Conservation (phyloP, 2,888 invertebrate genomes). For the Nomada ferruginata region DNA sequence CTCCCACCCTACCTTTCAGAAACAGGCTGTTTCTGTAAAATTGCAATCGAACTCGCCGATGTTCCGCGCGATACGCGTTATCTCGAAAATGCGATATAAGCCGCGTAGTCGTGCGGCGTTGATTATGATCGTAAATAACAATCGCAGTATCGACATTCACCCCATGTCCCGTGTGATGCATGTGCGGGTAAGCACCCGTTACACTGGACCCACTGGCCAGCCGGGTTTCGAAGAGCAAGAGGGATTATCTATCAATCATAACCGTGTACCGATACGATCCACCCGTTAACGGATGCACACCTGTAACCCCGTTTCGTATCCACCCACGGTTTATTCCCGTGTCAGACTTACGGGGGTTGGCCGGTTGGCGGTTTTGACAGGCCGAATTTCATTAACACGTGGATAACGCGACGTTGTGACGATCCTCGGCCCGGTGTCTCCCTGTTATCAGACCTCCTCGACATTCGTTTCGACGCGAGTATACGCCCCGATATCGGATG, state of each 20-base stretch:
- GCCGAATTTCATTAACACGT: slow-evolving; percentile 68
- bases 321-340: slow-evolving; percentile 62
- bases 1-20: background rate
- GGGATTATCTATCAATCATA: slow-evolving; percentile 72
- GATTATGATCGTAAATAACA: slow-evolving; percentile 80
- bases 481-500: slow-evolving; percentile 9
- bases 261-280: slow-evolving; percentile 41
- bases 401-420: slow-evolving; percentile 36
- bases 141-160: slow-evolving; percentile 76
- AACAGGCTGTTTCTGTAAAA: background rate
- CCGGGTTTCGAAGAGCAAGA: slow-evolving; percentile 38
- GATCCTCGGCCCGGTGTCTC: background rate
- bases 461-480: slow-evolving; percentile 19
- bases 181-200: slow-evolving; percentile 58
- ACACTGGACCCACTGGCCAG: slow-evolving; percentile 39
- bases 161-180: slow-evolving; percentile 75
- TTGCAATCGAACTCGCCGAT: background rate
- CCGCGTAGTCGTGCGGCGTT: slow-evolving; percentile 51
- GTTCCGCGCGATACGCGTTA: slow-evolving; percentile 41
- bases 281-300: slow-evolving; percentile 27
- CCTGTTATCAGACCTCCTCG: slow-evolving; percentile 9
- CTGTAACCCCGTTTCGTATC: slow-evolving; percentile 39
- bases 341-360: slow-evolving; percentile 42
- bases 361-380: slow-evolving; percentile 62
- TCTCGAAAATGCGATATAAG: slow-evolving; percentile 57